Percentiles rank a stretch among this genome's conserved stretches.
Conservation (phyloP, 1,140 invertebrate species). For the Vanessa atalanta region DNA sequence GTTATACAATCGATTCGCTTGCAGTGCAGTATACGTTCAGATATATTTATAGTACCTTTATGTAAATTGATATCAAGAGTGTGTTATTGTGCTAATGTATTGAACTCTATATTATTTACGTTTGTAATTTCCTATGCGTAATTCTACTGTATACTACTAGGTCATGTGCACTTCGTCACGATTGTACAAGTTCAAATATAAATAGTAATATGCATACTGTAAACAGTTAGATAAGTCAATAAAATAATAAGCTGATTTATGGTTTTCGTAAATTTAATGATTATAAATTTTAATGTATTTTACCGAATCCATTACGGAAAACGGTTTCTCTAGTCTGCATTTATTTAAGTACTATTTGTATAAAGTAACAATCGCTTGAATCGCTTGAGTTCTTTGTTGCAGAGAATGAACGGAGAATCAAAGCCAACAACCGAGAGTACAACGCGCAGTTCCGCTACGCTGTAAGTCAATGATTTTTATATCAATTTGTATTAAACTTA, state of each 20-base stretch:
- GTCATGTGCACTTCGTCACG: constrained; percentile 4
- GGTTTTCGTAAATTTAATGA: not conserved
- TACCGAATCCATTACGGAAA: not conserved
- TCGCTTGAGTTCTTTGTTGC: constrained; percentile 79
- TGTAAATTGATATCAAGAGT: no score
- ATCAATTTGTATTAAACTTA: not conserved
- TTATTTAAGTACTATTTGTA: constrained; percentile 14
- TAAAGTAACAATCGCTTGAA: constrained; percentile 26
- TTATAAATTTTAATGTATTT: constrained; percentile 4
- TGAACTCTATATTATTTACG: no score
- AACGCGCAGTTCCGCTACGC: constrained; percentile 99
- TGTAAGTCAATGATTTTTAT: constrained; percentile 84
- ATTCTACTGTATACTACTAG: not conserved
- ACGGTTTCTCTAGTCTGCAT: not conserved
- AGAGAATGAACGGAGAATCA: constrained; percentile 97
- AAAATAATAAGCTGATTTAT: not conserved
- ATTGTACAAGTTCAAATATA: not conserved
- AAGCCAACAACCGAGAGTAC: constrained; percentile 96
- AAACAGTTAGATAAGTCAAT: not conserved
- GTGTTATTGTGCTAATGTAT: no score
- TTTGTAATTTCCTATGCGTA: no score
- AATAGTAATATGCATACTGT: not conserved
- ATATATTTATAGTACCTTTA: no score
- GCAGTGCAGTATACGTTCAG: no score
- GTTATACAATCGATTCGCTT: not conserved